A percentile compares a stretch with the other conserved stretches of the same genome.
These are phyloP conservation scores for Planiliza haematocheilus DNA, from an alignment of 2,113 vertebrate species.

Conservation along the genomic window DNA sequence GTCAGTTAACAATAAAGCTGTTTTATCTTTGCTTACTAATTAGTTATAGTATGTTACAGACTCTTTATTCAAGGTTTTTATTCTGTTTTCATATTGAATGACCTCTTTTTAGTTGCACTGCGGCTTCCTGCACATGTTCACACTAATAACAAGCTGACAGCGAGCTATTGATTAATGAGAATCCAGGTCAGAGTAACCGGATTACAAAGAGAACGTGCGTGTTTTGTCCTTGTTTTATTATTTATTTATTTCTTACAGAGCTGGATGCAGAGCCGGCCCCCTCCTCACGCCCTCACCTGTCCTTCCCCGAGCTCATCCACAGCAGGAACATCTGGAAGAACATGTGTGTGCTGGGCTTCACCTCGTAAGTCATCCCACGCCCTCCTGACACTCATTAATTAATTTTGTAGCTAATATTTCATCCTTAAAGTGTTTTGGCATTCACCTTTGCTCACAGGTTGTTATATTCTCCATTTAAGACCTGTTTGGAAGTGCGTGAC, in stretches of 20 bases:
- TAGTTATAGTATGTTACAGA: background rate
- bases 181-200: background rate
- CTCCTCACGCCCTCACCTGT: slow-evolving; percentile 79
- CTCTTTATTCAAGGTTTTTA: too few species aligned
- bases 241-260: slow-evolving; percentile 75
- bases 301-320: slow-evolving; percentile 85
- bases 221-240: slow-evolving; percentile 18
- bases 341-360: slow-evolving; percentile 90
- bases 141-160: background rate
- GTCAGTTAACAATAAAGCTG: background rate
- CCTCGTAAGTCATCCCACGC: slow-evolving; percentile 85
- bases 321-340: slow-evolving; percentile 95
- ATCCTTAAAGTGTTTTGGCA: background rate
- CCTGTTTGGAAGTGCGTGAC: background rate
- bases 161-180: slow-evolving; percentile 17
- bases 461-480: slow-evolving; percentile 7
- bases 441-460: slow-evolving; percentile 8
- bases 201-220: background rate
- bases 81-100: background rate
- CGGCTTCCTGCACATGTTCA: background rate
- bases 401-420: slow-evolving; percentile 30
- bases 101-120: background rate
- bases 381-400: background rate
- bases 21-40: too few species aligned
- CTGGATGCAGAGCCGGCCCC: slow-evolving; percentile 83